Base-by-base conservation (phyloP, 2,888 invertebrate genomes). In the Lithosia quadra region DNA sequence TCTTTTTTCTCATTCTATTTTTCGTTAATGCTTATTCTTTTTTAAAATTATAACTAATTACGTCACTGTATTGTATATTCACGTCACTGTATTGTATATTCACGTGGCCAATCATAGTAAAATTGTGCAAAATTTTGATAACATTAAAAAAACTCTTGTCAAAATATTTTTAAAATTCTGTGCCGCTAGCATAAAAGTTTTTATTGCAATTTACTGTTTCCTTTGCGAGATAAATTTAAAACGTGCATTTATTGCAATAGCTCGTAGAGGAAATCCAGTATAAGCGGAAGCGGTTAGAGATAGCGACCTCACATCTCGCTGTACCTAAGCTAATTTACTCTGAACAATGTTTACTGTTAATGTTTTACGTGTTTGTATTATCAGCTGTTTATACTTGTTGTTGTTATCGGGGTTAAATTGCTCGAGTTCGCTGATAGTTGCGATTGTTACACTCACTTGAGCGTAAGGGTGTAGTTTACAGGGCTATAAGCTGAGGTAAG, bases 251-350 rank as follows among this genome's bases (percentile, higher is more conserved):
- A 65, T 70, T 71, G 69, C 70, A 69, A 61, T 18, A 66, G 49
- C 63, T 34, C 66, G 61, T 57, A 72, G 53, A 81, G 86, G 87
- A 86, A 84, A 72, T 76, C 64, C 74, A 81, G 81, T 84, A 72
- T 71, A 62, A 63, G 53, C 68, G 87, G 87, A 85, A 82, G 74
- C 63, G 53, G 58, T 75, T 67, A 68, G 72, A 81, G 86, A 86
- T 86, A 85, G 72, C 67, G 71, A 74, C 75, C 75, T 62, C 72
- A 72, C 72, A 71, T 74, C 62, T 53, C 59, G 36, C 33, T 36
- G 39, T 53, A 59, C 58, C 77, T 79, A 74, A 72, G 71, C 74
- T 82, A 77, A 77, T 81, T 79, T 75, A 66, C 69, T 57, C 57
- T 68, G 57, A 71, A 69, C 74, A 75, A 72, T 76, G 63, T 77